Evolutionary conservation across 2,888 invertebrate species (phyloP), one percentile per base, ranked within the genome.

Genomic region (Andrena bicolor): DNA sequence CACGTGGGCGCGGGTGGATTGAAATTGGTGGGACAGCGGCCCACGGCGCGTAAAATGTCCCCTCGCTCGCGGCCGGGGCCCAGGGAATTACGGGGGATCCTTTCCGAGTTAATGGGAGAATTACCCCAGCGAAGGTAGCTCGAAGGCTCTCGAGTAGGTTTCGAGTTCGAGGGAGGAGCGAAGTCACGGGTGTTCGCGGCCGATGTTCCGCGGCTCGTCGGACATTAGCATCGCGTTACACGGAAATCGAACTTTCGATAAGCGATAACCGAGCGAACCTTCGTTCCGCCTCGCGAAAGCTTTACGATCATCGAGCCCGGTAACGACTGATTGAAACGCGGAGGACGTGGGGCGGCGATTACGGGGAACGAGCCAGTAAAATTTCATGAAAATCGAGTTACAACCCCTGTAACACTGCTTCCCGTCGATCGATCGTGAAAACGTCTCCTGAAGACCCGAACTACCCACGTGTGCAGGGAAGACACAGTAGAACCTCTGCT

Each of bases 41-140:
- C 51, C 28, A n/a, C 13, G 35, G 48, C 41, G 41, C 68, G 26
- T 77, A 75, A 77, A 83, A 63, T 82, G 41, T 83, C 53, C 81
- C 60, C 51, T 51, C 51, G 26, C 61, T 63, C 23, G 23, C 51
- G 16, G 5, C 10, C 35, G 7, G 41, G 23, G 6, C 68, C 20
- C 23, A n/a, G 69, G 53, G 69, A 76, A 70, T 79, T 64, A 53
- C 79, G 60, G 64, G 79, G 71, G 82, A 84, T 84, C 80, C 71
- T 80, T 71, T 74, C 41, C 41, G 26, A 35, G 53, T 48, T 74
- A 75, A 68, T 58, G 80, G 66, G 76, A 76, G 72, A 82, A 84
- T 80, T 83, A 77, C 61, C 68, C 79, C 53, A 53, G 5, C 26
- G 70, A 66, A 66, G 58, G 73, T 76, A 64, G 73, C 78, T 73